These are phyloP conservation scores for Augochlorella aurata DNA, from an alignment of 2,888 invertebrate genomes.

Conservation along the genomic window DNA sequence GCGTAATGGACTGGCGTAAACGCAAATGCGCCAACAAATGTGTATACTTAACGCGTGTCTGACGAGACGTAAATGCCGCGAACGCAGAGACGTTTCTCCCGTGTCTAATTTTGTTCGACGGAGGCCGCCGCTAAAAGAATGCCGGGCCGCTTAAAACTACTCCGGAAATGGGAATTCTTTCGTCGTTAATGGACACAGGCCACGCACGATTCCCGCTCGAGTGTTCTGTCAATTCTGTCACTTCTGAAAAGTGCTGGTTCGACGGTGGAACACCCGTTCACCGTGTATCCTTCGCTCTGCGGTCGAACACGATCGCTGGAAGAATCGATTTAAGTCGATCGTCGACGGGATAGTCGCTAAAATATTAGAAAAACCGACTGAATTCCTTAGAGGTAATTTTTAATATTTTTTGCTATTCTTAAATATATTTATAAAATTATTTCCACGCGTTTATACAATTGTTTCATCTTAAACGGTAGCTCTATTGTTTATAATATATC, in stretches of 20 bases:
- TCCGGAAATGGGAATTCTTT: slow-evolving; percentile 68
- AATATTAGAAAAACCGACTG: background rate
- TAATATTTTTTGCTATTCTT: too few species aligned
- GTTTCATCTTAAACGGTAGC: too few species aligned
- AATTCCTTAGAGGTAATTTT: too few species aligned
- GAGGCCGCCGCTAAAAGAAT: slow-evolving; percentile 55
- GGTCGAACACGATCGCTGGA: background rate
- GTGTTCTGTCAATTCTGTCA: slow-evolving; percentile 45
- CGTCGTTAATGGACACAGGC: slow-evolving; percentile 57
- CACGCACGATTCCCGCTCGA: slow-evolving; percentile 33
- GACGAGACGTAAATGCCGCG: slow-evolving; percentile 49
- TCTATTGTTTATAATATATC: too few species aligned
- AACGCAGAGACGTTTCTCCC: slow-evolving; percentile 38
- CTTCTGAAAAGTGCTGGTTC: slow-evolving; percentile 9
- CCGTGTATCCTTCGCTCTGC: background rate
- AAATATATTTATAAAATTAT: too few species aligned
- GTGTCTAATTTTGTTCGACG: slow-evolving; percentile 60
- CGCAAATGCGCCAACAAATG: slow-evolving; percentile 15
- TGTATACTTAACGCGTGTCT: slow-evolving; percentile 54
- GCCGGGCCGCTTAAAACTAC: slow-evolving; percentile 62
- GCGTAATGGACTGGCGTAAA: slow-evolving; percentile 44
- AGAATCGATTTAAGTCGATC: background rate
- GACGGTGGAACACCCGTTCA: slow-evolving; percentile 17
- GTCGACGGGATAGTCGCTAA: too few species aligned
- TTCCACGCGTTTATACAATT: too few species aligned